phyloP scores from a whole-genome alignment of 2,113 vertebrate genomes.

The Arizona elegans region DNA sequence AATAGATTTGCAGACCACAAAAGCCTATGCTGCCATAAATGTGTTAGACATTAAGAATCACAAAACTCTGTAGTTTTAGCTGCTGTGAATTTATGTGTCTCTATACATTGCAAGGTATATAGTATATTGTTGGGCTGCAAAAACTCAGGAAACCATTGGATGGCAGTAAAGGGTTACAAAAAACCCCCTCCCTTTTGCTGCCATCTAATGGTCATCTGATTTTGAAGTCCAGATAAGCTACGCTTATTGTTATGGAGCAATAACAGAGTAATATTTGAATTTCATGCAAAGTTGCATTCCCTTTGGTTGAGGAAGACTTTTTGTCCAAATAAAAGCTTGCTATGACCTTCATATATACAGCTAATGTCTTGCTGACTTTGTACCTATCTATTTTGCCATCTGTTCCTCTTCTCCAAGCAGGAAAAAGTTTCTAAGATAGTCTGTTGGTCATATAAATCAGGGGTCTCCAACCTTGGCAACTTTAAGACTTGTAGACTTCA shows the following conservation, averaged over 20 bases:
- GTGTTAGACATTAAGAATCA: neutral
- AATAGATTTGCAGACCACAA: neutral
- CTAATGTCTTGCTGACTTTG: neutral
- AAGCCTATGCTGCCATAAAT: neutral
- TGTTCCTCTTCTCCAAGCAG: neutral
- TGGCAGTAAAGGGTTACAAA: neutral
- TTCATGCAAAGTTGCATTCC: neutral
- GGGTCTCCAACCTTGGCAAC: no score
- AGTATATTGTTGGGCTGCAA: neutral
- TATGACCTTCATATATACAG: neutral
- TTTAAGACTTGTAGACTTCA: no score
- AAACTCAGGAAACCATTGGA: neutral
- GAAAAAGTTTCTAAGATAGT: neutral
- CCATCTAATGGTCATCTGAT: neutral
- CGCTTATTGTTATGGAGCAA: neutral
- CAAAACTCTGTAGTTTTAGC: neutral
- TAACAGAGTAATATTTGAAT: neutral
- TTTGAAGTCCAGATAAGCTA: neutral
- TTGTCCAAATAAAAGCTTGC: neutral
- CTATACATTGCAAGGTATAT: neutral
- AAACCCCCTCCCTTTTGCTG: neutral
- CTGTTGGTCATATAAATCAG: neutral
- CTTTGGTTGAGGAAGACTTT: neutral
- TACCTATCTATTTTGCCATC: neutral
- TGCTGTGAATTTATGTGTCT: neutral